Conservation (phyloP, 2,888 invertebrate genomes). For the Oligia fasciuncula region DNA sequence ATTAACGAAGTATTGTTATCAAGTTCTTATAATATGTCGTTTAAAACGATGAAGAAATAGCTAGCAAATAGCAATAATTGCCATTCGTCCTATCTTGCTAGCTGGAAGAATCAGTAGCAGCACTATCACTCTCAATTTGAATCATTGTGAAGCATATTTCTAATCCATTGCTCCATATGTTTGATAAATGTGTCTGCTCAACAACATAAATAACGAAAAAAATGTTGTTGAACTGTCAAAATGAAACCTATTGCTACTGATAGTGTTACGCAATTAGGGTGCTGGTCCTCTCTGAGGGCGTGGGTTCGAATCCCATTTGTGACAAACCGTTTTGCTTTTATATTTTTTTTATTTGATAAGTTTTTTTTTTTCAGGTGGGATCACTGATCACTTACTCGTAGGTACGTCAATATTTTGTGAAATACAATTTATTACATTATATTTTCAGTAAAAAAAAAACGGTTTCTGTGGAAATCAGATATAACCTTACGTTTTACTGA, state of each 20-base stretch:
- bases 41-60: not conserved
- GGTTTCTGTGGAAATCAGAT: not conserved
- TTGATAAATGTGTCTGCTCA: too few species aligned
- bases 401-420: not conserved
- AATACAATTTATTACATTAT: not conserved
- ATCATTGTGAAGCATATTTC: too few species aligned
- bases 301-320: constrained; percentile 40
- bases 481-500: constrained; percentile 21
- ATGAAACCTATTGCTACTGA: too few species aligned
- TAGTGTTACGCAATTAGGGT: too few species aligned
- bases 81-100: not conserved
- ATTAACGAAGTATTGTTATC: constrained; percentile 20
- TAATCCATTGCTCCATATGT: too few species aligned
- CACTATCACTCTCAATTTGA: too few species aligned
- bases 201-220: too few species aligned
- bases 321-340: constrained; percentile 14
- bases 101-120: not conserved
- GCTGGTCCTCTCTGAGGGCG: constrained; percentile 43
- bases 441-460: not conserved
- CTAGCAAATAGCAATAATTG: not conserved
- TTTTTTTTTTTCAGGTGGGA: not conserved
- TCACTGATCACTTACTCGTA: not conserved
- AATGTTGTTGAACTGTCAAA: too few species aligned
- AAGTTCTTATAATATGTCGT: not conserved
- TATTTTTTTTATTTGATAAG: not conserved